These are phyloP conservation scores for Casuarius casuarius DNA, from an alignment of 2,113 vertebrate genomes.

Conservation along the genomic window DNA sequence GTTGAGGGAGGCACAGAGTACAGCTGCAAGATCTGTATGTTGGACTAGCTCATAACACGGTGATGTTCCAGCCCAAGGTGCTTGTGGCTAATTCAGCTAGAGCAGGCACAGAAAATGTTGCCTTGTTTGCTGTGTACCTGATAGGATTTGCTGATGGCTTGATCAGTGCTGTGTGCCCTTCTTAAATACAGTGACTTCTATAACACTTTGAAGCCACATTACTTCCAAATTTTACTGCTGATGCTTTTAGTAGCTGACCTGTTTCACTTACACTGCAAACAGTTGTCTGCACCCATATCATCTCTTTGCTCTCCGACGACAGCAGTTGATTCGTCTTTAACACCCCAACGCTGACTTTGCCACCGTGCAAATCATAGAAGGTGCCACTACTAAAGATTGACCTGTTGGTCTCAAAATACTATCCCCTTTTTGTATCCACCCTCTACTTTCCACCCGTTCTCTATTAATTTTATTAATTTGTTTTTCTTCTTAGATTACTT, in stretches of 20 bases:
- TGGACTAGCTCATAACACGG: not conserved
- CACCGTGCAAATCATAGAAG: not conserved
- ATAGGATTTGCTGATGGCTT: not conserved
- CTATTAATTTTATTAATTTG: not conserved
- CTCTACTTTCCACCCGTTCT: not conserved
- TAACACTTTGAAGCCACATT: not conserved
- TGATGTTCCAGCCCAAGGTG: not conserved
- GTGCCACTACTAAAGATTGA: not conserved
- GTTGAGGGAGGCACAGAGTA: not conserved
- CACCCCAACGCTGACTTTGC: not conserved
- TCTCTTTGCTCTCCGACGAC: not conserved
- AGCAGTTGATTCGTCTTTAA: not conserved
- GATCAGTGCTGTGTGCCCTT: not conserved
- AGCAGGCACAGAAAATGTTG: not conserved
- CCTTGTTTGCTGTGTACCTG: not conserved
- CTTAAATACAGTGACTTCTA: rapidly evolving
- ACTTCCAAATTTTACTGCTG: not conserved
- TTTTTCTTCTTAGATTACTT: not conserved
- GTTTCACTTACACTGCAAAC: not conserved
- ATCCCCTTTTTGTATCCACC: not conserved
- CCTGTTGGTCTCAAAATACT: not conserved
- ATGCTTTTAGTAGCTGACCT: not conserved
- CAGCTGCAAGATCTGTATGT: not conserved
- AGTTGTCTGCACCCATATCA: not conserved
- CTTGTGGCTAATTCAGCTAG: not conserved